phyloP scores from a whole-genome alignment of 2,797 vertebrate genomes.

The Australoheros facetus region DNA sequence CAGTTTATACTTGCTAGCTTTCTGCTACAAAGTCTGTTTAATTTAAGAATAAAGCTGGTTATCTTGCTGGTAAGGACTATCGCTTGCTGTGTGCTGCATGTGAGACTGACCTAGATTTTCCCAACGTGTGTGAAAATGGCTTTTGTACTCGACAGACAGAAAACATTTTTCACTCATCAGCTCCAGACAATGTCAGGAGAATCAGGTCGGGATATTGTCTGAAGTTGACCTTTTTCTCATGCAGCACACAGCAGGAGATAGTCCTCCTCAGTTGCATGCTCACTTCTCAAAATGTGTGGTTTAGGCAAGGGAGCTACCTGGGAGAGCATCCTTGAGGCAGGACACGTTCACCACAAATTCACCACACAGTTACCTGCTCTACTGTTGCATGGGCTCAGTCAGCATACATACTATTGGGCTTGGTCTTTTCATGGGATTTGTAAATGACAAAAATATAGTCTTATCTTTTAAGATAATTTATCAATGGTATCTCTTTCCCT shows the following conservation, averaged over 20 bases:
- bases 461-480: neutral
- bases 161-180: slow-evolving; percentile 1
- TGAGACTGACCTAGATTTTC: slow-evolving; percentile 8
- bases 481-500: neutral
- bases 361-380: neutral
- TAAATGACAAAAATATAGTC: neutral
- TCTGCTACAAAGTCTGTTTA: neutral
- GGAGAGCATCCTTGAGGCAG: no score
- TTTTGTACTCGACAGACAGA: neutral
- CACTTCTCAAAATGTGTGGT: neutral
- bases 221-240: neutral
- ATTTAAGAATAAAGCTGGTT: neutral
- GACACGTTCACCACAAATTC: neutral
- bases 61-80: neutral
- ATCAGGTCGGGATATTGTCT: neutral
- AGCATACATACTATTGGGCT: neutral
- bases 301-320: neutral
- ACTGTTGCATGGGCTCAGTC: no score
- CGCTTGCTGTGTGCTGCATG: neutral
- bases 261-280: neutral
- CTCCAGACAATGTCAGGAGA: neutral
- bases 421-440: neutral
- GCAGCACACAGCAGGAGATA: neutral
- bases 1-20: neutral
- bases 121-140: slow-evolving; percentile 1